Evolutionary conservation across 2,113 vertebrate species (phyloP).

Genomic region (Cynopterus brachyotis): DNA sequence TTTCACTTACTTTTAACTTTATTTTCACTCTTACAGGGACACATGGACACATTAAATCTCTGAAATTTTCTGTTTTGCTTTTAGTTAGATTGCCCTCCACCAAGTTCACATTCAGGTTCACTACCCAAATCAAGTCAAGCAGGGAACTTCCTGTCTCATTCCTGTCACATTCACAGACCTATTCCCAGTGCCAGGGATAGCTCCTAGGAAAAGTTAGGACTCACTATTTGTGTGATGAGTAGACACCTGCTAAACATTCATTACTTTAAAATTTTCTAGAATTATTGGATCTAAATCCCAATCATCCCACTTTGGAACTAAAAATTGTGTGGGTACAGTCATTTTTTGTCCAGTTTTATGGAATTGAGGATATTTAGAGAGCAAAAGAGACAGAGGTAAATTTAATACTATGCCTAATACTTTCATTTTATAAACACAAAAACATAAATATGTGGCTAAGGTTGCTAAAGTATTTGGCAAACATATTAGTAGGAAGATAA

Average conservation of each 20-base stretch:
- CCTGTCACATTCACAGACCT: not conserved
- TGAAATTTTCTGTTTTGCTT: not conserved
- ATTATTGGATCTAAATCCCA: not conserved
- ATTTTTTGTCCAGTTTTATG: not conserved
- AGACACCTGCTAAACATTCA: not conserved
- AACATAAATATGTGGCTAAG: not conserved
- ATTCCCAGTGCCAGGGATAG: not conserved
- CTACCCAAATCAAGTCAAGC: fast-evolving
- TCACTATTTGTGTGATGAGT: not conserved
- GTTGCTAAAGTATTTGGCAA: not conserved
- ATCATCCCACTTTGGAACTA: not conserved
- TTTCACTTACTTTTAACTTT: not conserved
- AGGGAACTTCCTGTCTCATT: not conserved
- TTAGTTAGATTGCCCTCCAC: not conserved
- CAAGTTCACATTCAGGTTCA: too few relatives aligned
- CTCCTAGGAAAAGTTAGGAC: not conserved
- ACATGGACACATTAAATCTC: not conserved
- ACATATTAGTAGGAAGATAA: not conserved
- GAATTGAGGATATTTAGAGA: not conserved
- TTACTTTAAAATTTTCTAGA: not conserved
- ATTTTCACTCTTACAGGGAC: not conserved
- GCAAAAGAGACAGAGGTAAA: not conserved
- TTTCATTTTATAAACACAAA: not conserved
- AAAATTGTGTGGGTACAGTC: not conserved
- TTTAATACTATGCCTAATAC: not conserved